Evolutionary conservation across 2,888 invertebrate genomes (phyloP), one percentile per base, ranked within the genome.

Genomic region (Sceliomorpha sp.): DNA sequence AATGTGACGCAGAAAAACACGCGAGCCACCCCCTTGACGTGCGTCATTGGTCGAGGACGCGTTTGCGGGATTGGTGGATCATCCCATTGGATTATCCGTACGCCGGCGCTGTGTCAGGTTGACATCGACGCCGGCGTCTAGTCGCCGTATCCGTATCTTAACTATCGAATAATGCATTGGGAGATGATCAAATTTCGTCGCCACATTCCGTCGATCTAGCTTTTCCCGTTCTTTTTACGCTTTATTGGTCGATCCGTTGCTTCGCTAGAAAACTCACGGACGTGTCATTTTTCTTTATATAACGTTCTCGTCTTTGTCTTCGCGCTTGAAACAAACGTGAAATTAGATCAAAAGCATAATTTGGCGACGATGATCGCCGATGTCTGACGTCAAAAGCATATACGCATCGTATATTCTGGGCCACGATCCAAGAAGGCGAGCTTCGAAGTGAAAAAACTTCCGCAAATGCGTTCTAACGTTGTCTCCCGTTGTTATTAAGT

Each of bases 1-100:
- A 29, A 29, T 29, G 29, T 29, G 62, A 56, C 51, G 56, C 62
- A 42, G 60, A 68, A 68, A 68, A 62, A 51, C 45, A 27, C 26
- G 29, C 34, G 44, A 51, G 32, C 68, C 62, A 62, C 29, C 67
- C 66, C 47, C 44, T 53, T 9, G 36, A 55, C 29, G 2, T 44
- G 50, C n/a, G 56, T 48, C 56, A 73, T 70, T 70, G 70, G 70
- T 44, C 26, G 63, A 44, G 7, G 26, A 27, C 55, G 44, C 66
- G 36, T 63, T 50, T 17, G 53, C 50, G 47, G 71, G 66, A 66
- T 71, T 66, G 76, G 76, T 79, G 83, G 87, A 88, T 88, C 84
- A 88, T 88, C 87, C 88, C 86, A 86, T 87, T 81, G 85, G 86
- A 88, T 87, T 77, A 88, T 88, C 86, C 81, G 73, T 86, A 67